A percentile compares a stretch with the other conserved stretches of the same genome.
Evolutionary conservation across 2,113 vertebrate species (phyloP).

Genomic region (Tursiops truncatus): DNA sequence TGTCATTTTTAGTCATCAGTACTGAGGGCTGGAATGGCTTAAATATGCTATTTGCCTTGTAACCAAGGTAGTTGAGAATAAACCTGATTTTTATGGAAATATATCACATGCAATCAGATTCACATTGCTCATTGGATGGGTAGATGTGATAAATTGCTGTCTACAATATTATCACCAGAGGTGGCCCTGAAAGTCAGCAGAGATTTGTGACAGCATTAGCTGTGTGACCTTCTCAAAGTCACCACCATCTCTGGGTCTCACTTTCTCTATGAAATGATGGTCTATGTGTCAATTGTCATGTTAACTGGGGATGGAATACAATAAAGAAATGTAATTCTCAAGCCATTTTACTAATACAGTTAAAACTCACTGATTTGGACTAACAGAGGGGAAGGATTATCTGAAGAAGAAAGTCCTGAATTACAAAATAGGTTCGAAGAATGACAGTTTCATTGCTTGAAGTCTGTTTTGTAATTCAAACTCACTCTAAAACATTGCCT

Average conservation of each 20-base stretch:
- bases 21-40: constrained; percentile 53
- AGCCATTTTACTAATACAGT: constrained; percentile 52
- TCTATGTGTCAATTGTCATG: constrained; percentile 35
- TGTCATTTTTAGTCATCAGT: constrained; percentile 71
- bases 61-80: constrained; percentile 57
- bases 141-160: constrained; percentile 47
- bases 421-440: constrained; percentile 47
- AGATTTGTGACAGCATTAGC: constrained; percentile 53
- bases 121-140: constrained; percentile 22
- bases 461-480: constrained; percentile 61
- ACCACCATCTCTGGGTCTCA: constrained; percentile 48
- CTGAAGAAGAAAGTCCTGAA: constrained; percentile 47
- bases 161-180: constrained; percentile 50
- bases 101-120: constrained; percentile 42
- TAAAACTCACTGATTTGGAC: constrained; percentile 40
- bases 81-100: constrained; percentile 55
- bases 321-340: constrained; percentile 42
- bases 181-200: constrained; percentile 56
- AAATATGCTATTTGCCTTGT: constrained; percentile 61
- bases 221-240: constrained; percentile 68
- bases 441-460: constrained; percentile 51
- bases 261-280: constrained; percentile 18
- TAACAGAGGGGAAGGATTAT: not conserved
- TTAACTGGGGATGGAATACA: constrained; percentile 2
- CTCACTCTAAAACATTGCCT: constrained; percentile 47